Evolutionary conservation across 2,888 invertebrate genomes (phyloP), one percentile per base, ranked within the genome.

Genomic region (Silvanus unidentatus): DNA sequence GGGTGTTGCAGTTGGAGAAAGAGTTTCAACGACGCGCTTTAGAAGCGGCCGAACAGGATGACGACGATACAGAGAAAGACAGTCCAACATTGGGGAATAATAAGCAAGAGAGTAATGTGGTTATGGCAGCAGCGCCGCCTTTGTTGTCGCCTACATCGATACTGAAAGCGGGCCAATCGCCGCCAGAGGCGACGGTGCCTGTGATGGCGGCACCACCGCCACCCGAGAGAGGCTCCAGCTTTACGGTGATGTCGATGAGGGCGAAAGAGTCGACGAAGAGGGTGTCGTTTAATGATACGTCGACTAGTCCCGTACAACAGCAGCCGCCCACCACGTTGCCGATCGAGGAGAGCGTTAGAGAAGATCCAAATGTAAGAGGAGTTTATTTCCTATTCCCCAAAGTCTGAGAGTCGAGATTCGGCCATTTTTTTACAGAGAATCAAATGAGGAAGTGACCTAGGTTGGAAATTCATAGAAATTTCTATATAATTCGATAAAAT

Each of bases 1-100:
- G 92, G 44, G 86, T 91, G n/a, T 74, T 97, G 44, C 85, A 88
- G 53, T 75, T 96, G n/a, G 96, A 97, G 67, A 78, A 89, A 48
- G 96, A 97, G 72, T 97, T 97, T 69, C 94, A 96, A 67, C 79
- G 91, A 40, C 77, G 96, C 39, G 94, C 93, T 2, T 85, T 87
- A 64, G 90, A 92, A 71, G 78, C 79, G 27, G 80, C 78, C 45
- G 81, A 77, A 53, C 80, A 80, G 50, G 85, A 81, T 58, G 86
- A 84, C 43, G 86, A 86, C 40, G 86, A 86, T 41, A 76, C 77
- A 62, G 75, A 83, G 67, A 75, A 82, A 65, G 75, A 84, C 65
- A 70, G 65, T 47, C 69, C 70, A 46, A 50, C 69, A 15, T 8
- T 69, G 30, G 58, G 66, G 32, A 69, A 65, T 35, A 63, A 68